Evolutionary conservation across 2,797 vertebrate genomes (phyloP).

Genomic region (Amblyopsis hoosieri): DNA sequence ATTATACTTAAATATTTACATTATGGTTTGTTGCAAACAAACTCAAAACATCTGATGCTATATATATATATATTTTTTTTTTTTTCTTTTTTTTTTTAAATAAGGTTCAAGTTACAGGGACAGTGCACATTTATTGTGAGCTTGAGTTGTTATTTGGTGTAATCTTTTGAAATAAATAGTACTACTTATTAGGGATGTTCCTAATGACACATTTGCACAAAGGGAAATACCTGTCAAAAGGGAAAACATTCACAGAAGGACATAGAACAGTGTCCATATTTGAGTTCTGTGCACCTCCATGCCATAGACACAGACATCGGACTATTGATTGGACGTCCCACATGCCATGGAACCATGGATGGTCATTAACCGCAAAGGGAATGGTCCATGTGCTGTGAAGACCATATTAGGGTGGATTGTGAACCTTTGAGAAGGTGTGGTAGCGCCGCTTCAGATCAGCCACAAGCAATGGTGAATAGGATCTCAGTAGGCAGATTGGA

Average conservation of each 20-base stretch:
- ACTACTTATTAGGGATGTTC: too few species aligned
- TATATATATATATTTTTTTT: too few species aligned
- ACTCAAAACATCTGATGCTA: too few species aligned
- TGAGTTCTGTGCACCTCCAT: background rate
- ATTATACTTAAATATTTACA: background rate
- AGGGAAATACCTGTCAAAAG: constrained; percentile 1
- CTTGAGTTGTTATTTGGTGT: background rate
- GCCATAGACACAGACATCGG: background rate
- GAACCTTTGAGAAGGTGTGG: too few species aligned
- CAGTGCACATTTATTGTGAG: too few species aligned
- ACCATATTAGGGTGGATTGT: too few species aligned
- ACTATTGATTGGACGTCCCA: background rate
- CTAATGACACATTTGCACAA: background rate
- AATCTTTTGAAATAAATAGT: background rate
- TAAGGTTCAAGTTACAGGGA: too few species aligned
- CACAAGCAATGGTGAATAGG: background rate
- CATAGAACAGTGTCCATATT: background rate
- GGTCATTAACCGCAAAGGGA: background rate
- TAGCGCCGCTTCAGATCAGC: too few species aligned
- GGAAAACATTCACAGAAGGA: background rate
- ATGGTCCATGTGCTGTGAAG: too few species aligned
- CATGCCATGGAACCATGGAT: background rate
- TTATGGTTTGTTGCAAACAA: background rate
- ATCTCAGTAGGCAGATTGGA: background rate
- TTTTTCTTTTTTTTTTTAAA: too few species aligned